These are phyloP conservation scores for Catocala sponsa DNA, from an alignment of 2,888 invertebrate species.

Conservation along the genomic window DNA sequence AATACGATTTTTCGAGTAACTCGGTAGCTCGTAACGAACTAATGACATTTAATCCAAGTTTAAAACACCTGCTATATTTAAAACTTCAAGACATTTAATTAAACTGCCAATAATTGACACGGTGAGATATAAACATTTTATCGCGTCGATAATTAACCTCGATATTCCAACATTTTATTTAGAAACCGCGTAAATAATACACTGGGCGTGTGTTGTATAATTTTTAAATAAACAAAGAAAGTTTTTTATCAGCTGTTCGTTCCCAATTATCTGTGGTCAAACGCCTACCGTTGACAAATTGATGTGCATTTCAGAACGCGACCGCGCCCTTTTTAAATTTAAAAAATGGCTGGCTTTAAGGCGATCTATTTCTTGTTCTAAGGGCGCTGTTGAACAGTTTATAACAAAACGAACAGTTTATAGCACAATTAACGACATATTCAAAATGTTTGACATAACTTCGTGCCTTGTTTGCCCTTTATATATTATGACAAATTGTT, in stretches of 20 bases:
- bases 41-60: slow-evolving; percentile 1
- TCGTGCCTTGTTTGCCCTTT: not conserved
- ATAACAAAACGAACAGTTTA: slow-evolving; percentile 2
- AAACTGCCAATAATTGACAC: slow-evolving; percentile 14
- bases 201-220: slow-evolving; percentile 55
- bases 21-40: not conserved
- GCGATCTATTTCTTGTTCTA: slow-evolving; percentile 33
- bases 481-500: slow-evolving; percentile 1
- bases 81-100: slow-evolving; percentile 10
- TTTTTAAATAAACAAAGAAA: slow-evolving; percentile 61
- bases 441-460: not conserved
- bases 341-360: slow-evolving; percentile 62
- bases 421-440: slow-evolving; percentile 2
- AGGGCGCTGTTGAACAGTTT: slow-evolving; percentile 16
- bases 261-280: slow-evolving; percentile 75
- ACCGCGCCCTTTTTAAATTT: slow-evolving; percentile 60
- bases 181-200: slow-evolving; percentile 40
- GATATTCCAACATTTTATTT: slow-evolving; percentile 30
- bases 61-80: not conserved
- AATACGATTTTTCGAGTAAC: not conserved
- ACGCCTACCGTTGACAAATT: slow-evolving; percentile 83
- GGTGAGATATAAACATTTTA: slow-evolving; percentile 15
- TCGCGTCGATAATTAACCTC: slow-evolving; percentile 24
- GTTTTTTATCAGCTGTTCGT: slow-evolving; percentile 70
- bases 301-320: slow-evolving; percentile 54